Conservation (phyloP, 2,888 invertebrate genomes). For the Oxystoma pomonae region DNA sequence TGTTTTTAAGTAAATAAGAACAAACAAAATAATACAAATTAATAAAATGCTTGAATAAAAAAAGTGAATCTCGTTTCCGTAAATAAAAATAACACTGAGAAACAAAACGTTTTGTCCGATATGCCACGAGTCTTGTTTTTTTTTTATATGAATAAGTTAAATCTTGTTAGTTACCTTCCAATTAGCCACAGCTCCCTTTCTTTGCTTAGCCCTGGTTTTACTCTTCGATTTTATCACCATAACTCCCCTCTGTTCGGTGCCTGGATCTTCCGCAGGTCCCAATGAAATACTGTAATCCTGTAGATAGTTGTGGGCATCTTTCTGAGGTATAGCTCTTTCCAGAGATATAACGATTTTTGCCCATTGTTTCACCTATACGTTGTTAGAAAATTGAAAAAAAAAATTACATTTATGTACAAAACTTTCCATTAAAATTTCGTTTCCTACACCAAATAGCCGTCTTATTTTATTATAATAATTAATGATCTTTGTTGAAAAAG, state of each 20-base stretch:
- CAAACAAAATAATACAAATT: no score
- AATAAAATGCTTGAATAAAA: no score
- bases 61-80: no score
- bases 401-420: no score
- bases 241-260: slow-evolving; percentile 85
- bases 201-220: slow-evolving; percentile 92
- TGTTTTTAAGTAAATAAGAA: no score
- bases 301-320: slow-evolving; percentile 85
- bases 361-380: slow-evolving; percentile 69
- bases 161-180: slow-evolving; percentile 76
- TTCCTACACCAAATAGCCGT: no score
- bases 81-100: background rate
- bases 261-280: slow-evolving; percentile 76
- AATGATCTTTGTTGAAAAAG: no score
- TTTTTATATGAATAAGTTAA: background rate
- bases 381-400: no score
- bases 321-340: slow-evolving; percentile 88
- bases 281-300: slow-evolving; percentile 94
- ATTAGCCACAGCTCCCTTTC: slow-evolving; percentile 92
- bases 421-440: no score
- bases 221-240: slow-evolving; percentile 98
- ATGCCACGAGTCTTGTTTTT: no score
- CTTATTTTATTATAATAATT: no score
- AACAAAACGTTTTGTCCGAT: no score
- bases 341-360: slow-evolving; percentile 97